A percentile compares a stretch with the other conserved stretches of the same genome.
These are phyloP conservation scores for Pectinophora gossypiella DNA, from an alignment of 1,140 invertebrate species.

Conservation along the genomic window DNA sequence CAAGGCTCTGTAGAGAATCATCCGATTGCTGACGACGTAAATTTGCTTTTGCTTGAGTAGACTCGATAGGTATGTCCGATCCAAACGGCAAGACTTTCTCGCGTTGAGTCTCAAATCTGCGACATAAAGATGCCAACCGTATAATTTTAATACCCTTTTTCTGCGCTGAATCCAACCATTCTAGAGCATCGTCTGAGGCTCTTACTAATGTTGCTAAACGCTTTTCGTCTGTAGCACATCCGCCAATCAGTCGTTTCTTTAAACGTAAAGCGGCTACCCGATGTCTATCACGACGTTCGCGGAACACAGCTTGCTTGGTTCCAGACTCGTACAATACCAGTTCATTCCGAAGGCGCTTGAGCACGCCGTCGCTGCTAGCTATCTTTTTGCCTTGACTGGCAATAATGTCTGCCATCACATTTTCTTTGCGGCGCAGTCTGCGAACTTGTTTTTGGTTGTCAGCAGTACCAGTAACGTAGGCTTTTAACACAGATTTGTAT, in stretches of 20 bases:
- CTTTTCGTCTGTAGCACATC: slow-evolving; percentile 36
- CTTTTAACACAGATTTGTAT: slow-evolving; percentile 58
- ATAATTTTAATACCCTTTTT: slow-evolving; percentile 74
- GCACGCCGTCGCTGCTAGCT: slow-evolving; percentile 51
- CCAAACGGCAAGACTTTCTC: slow-evolving; percentile 77
- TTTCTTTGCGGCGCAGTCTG: slow-evolving; percentile 60
- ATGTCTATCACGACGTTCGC: slow-evolving; percentile 56
- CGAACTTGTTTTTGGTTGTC: slow-evolving; percentile 61
- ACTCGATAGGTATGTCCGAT: slow-evolving; percentile 62
- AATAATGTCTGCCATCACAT: slow-evolving; percentile 65
- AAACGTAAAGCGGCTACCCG: slow-evolving; percentile 44
- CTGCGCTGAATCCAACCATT: slow-evolving; percentile 45
- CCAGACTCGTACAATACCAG: slow-evolving; percentile 60
- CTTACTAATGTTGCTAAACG: slow-evolving; percentile 44
- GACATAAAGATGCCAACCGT: slow-evolving; percentile 71
- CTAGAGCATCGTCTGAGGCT: slow-evolving; percentile 39
- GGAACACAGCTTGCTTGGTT: slow-evolving; percentile 60
- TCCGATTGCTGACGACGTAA: slow-evolving; percentile 36
- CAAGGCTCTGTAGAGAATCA: slow-evolving; percentile 48
- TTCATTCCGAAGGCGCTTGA: slow-evolving; percentile 48
- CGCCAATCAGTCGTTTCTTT: slow-evolving; percentile 45
- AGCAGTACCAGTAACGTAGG: slow-evolving; percentile 49
- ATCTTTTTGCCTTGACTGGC: slow-evolving; percentile 61
- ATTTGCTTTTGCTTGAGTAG: slow-evolving; percentile 36
- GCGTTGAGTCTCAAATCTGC: slow-evolving; percentile 76